Evolutionary conservation across 2,113 vertebrate species (phyloP).

Genomic region (human (Homo sapiens)): DNA sequence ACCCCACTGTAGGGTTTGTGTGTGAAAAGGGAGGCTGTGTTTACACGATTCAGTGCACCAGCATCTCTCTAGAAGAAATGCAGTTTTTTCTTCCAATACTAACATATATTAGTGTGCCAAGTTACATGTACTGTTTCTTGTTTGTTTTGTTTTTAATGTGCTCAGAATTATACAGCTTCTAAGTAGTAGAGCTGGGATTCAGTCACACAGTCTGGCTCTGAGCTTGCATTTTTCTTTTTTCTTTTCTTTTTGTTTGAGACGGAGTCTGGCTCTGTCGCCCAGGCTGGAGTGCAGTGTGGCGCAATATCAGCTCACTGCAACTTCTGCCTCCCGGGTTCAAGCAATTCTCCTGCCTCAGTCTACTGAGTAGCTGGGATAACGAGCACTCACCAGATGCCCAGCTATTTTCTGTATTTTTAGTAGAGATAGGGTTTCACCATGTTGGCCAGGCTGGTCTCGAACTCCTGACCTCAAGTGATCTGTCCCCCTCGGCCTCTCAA

Average conservation of each 20-base stretch:
- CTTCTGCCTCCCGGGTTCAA: too few species aligned
- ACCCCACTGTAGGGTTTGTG: background rate
- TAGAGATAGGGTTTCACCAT: background rate
- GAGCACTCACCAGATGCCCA: background rate
- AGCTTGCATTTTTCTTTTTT: background rate
- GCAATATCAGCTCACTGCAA: too few species aligned
- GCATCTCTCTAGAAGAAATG: background rate
- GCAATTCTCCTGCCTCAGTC: background rate
- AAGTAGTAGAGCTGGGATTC: background rate
- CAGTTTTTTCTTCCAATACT: background rate
- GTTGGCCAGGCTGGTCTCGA: background rate
- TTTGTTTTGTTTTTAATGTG: constrained; percentile 1
- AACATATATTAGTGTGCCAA: constrained; percentile 1
- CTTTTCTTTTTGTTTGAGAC: too few species aligned
- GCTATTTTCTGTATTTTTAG: too few species aligned
- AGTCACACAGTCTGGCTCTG: background rate
- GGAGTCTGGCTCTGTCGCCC: too few species aligned
- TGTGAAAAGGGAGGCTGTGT: background rate
- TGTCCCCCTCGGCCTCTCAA: background rate
- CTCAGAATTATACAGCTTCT: background rate
- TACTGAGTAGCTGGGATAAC: background rate
- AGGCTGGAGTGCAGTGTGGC: too few species aligned
- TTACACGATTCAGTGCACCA: background rate
- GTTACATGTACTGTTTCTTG: background rate
- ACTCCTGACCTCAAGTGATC: background rate